Conservation (phyloP, 2,888 invertebrate genomes). For the Candidula unifasciata region DNA sequence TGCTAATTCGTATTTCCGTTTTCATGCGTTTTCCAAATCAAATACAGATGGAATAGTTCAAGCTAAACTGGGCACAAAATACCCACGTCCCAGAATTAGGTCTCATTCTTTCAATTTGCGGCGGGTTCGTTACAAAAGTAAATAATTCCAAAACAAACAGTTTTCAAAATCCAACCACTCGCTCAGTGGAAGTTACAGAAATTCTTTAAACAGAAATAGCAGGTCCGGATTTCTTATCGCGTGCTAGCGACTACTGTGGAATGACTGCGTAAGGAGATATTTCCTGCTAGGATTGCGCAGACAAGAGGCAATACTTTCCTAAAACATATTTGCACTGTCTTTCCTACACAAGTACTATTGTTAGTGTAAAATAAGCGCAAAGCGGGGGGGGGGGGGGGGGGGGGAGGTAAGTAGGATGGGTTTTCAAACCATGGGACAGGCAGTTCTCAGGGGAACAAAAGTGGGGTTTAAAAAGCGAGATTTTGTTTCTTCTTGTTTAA, state of each 20-base stretch:
- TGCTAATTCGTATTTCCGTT: too few species aligned
- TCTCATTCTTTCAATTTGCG: too few species aligned
- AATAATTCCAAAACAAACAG: background rate
- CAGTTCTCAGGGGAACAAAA: too few species aligned
- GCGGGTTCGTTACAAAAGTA: background rate
- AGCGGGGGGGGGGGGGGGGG: background rate
- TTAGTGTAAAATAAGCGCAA: background rate
- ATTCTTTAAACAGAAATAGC: background rate
- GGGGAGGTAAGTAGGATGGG: background rate
- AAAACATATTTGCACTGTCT: background rate
- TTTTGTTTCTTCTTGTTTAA: too few species aligned
- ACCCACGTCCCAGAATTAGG: too few species aligned
- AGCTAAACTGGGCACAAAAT: too few species aligned
- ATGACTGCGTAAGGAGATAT: background rate
- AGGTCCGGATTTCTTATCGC: too few species aligned
- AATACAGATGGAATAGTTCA: too few species aligned
- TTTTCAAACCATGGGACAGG: too few species aligned
- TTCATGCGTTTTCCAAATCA: too few species aligned
- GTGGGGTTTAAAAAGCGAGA: too few species aligned
- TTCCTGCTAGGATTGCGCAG: background rate
- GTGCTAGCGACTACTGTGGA: background rate
- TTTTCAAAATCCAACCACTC: conserved; percentile 21
- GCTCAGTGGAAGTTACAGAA: background rate
- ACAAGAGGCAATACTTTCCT: background rate
- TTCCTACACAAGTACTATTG: background rate